Evolutionary conservation across 2,888 invertebrate genomes (phyloP).

Genomic region (Dryococelus australis): DNA sequence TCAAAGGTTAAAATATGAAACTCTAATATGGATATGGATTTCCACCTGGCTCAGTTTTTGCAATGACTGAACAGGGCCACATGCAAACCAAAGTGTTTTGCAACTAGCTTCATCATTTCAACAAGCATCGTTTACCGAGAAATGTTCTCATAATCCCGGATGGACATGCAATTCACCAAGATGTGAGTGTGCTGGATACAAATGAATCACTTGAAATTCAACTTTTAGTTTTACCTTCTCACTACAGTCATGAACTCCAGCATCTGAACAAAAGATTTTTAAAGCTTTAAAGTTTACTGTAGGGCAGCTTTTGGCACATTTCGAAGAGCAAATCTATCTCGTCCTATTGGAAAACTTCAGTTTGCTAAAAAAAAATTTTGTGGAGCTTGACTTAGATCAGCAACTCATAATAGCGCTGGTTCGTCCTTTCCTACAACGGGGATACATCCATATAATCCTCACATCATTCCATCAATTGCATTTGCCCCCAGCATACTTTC

Average conservation of each 20-base stretch:
- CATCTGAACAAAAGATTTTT: not conserved
- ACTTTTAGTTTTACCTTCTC: not conserved
- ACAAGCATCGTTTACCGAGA: not conserved
- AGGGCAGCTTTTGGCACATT: not conserved
- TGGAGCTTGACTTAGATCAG: not conserved
- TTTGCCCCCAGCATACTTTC: constrained; percentile 5
- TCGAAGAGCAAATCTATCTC: not conserved
- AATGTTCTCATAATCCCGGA: not conserved
- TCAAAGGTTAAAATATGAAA: too few species aligned
- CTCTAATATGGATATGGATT: not conserved
- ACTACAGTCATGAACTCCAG: not conserved
- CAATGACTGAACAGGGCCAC: not conserved
- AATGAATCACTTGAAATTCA: not conserved
- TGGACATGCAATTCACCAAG: not conserved
- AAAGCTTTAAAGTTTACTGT: not conserved
- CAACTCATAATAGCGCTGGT: not conserved
- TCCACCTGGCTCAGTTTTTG: not conserved
- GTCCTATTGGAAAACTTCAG: not conserved
- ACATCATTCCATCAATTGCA: not conserved
- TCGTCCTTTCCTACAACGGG: not conserved
- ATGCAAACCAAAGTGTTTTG: not conserved
- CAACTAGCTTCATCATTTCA: constrained; percentile 4
- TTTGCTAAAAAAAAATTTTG: not conserved
- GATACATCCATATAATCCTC: not conserved
- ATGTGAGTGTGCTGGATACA: not conserved